Percentiles rank a stretch among this genome's conserved stretches.
These are phyloP conservation scores for Rhombomys opimus DNA, from an alignment of 2,113 vertebrate species.

Conservation along the genomic window DNA sequence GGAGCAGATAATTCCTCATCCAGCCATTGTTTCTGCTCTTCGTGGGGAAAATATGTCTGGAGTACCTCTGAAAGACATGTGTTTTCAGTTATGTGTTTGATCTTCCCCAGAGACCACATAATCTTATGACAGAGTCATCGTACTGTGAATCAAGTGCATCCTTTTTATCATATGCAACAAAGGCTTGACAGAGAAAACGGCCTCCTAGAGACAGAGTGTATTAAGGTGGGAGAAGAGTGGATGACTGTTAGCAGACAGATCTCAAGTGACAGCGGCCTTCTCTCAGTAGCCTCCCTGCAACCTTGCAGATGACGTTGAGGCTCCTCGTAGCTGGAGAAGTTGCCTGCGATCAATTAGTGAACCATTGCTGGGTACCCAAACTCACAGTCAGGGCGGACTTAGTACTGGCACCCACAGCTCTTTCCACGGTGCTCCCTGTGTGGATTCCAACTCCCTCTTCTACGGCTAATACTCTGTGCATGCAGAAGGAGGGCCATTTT, in stretches of 20 bases:
- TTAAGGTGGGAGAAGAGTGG: not conserved
- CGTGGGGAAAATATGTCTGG: not conserved
- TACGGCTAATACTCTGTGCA: not conserved
- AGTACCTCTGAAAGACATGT: not conserved
- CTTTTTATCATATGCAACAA: not conserved
- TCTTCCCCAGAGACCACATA: fast-evolving
- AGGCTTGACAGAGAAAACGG: not conserved
- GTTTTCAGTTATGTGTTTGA: not conserved
- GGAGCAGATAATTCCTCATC: not conserved
- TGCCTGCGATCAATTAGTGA: fast-evolving
- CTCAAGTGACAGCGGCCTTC: not conserved
- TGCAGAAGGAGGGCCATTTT: not conserved
- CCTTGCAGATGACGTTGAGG: not conserved
- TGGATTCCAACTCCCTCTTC: not conserved
- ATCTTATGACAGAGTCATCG: not conserved
- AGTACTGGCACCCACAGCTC: not conserved
- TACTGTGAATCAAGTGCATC: too few species aligned
- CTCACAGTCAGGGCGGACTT: not conserved
- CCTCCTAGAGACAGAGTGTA: not conserved
- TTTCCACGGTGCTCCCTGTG: not conserved
- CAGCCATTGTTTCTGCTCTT: not conserved
- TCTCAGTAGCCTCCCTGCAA: not conserved
- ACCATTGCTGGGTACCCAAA: not conserved
- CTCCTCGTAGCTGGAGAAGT: not conserved
- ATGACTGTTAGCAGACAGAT: not conserved